Evolutionary conservation across 2,888 invertebrate genomes (phyloP).

Genomic region (Conchocele bisecta): DNA sequence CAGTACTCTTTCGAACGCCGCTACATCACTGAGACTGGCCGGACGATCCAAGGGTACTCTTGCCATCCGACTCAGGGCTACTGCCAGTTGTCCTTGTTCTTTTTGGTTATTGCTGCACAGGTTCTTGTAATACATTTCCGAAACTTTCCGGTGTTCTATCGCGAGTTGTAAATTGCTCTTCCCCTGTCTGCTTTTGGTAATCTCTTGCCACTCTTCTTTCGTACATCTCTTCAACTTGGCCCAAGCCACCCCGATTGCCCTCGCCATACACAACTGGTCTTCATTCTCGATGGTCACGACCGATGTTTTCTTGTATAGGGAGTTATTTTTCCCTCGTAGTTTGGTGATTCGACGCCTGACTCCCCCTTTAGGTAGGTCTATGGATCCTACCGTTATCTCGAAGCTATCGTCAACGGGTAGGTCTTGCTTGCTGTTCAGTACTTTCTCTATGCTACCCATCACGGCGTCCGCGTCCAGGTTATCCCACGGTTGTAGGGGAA

Average conservation of each 20-base stretch:
- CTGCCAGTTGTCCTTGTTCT: constrained; percentile 4
- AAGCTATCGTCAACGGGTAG: constrained; percentile 26
- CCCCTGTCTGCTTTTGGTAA: background rate
- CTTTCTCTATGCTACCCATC: constrained; percentile 38
- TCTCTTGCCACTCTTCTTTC: background rate
- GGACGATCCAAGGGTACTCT: constrained; percentile 7
- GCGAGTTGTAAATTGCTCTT: constrained; percentile 3
- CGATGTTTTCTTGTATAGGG: constrained; percentile 23
- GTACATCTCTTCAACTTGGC: constrained; percentile 9
- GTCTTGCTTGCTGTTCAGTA: constrained; percentile 49
- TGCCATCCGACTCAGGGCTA: background rate
- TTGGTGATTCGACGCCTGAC: constrained; percentile 21
- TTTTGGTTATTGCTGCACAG: background rate
- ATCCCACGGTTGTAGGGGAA: constrained; percentile 44
- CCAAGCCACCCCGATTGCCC: constrained; percentile 15
- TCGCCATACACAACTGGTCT: constrained; percentile 24
- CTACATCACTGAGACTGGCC: constrained; percentile 14
- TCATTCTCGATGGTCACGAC: constrained; percentile 28
- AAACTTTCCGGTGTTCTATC: constrained; percentile 9
- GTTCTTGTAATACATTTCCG: constrained; percentile 4
- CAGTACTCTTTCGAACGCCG: constrained; percentile 10
- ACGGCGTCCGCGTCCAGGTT: constrained; percentile 23
- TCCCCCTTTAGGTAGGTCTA: constrained; percentile 25
- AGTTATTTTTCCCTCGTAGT: constrained; percentile 25
- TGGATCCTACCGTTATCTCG: constrained; percentile 27